Evolutionary conservation across 2,113 vertebrate species (phyloP), one percentile per base, ranked within the genome.

Genomic region (Oreochromis aureus): DNA sequence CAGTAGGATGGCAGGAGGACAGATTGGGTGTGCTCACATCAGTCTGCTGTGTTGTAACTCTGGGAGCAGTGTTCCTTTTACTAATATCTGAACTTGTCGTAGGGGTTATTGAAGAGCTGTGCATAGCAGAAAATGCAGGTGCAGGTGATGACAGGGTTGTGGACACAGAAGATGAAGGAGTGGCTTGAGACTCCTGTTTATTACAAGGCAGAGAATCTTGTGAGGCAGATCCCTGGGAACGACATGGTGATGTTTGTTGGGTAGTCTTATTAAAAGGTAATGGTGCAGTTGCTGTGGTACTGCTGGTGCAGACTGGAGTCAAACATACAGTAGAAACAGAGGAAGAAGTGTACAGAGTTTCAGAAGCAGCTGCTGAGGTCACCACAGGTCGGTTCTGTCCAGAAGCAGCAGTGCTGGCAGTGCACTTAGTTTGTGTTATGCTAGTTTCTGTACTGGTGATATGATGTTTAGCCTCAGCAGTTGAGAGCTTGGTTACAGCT

Each of bases 21-120:
- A 85, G 27, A n/a, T 82, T 79, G 10, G 90, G 41, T n/a, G 88
- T 61, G 46, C 76, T 89, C 10, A 89, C 54, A 6, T 93, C 87
- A 19, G 53, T 71, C 78, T 91, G 93, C 32, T 92, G 94, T 22
- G 85, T 85, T 39, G 79, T 22, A 18, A 78, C 83, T 91, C 88
- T 93, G n/a, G 61, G 71, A 30, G 85, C 83, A 16, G 88, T 11
- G 12, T 90, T 79, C n/a, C 91, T 88, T 79, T 94, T 95, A 69
- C 93, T 92, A 18, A 92, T 91, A 58, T 96, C 96, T 27, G 92
- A 82, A 81, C 85, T 86, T 11, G 92, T 61, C 22, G 91, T 69
- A 9, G 89, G 13, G 15, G 87, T 79, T 58, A 92, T 22, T 16
- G 69, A 56, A 19, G 92, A 63, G 51, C 81, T 87, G 5, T 89